These are phyloP conservation scores for Protobothrops mucrosquamatus DNA, from an alignment of 2,113 vertebrate genomes.

Conservation along the genomic window DNA sequence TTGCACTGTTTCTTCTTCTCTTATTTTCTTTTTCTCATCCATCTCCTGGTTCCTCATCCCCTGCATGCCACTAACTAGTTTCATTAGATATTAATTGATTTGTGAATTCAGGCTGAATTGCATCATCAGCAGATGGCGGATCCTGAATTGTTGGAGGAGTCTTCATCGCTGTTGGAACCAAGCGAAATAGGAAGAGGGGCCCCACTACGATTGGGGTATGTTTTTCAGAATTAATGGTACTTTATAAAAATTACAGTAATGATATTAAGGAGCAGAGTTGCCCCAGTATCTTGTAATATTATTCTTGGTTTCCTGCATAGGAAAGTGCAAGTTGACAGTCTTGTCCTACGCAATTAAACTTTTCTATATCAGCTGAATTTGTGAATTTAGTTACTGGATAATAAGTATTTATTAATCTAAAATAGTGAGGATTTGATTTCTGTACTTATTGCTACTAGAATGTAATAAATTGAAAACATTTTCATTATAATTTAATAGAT, in stretches of 20 bases:
- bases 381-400: neutral
- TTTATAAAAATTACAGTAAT: neutral
- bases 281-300: neutral
- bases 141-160: slow-evolving; percentile 95
- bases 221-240: rapidly evolving
- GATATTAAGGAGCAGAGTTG: neutral
- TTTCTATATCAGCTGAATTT: neutral
- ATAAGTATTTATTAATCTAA: neutral
- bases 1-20: slow-evolving; percentile 23
- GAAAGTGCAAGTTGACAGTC: neutral
- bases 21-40: slow-evolving; percentile 45
- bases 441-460: neutral
- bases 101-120: slow-evolving; percentile 88
- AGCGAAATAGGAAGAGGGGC: slow-evolving; percentile 83
- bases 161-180: slow-evolving; percentile 87
- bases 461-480: neutral
- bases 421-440: neutral
- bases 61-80: slow-evolving; percentile 86
- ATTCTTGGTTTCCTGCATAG: rapidly evolving
- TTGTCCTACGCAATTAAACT: neutral
- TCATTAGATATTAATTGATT: slow-evolving; percentile 87
- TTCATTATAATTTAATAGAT: neutral
- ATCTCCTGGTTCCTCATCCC: slow-evolving; percentile 73
- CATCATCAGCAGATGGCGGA: slow-evolving; percentile 96
- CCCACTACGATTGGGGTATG: slow-evolving; percentile 90